Evolutionary conservation across 2,888 invertebrate genomes (phyloP), one percentile per base, ranked within the genome.

Genomic region (Gari tellinella): DNA sequence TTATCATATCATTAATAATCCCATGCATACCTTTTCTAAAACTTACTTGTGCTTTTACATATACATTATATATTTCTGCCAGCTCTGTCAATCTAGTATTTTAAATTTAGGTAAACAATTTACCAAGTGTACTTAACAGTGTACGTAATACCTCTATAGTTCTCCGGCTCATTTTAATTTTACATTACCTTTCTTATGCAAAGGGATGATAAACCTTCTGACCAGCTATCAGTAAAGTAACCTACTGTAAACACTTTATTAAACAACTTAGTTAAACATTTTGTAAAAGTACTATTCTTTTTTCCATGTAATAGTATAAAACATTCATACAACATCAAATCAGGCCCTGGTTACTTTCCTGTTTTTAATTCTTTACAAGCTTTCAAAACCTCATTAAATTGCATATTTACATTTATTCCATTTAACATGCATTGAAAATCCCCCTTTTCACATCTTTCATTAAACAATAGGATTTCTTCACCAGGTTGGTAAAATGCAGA

Each of bases 351-450:
- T 43, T 4, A 19, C 14, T 43, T 43, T 14, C 43, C 43, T 17
- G 43, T 17, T n/a, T 43, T 19, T n/a, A 43, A 19, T 43, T 43
- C 43, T 14, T 43, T 17, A 14, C 43, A 43, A 43, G 43, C 15
- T 14, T 43, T 43, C 14, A 43, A 17, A n/a, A 43, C 43, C 19
- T 43, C 43, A 43, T 43, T 43, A 8, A 43, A 5, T 43, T 43
- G 43, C 4, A 43, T 17, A 43, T 19, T 43, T 8, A 43, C 43
- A 43, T 43, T 17, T 8, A 43, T 4, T 43, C 14, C 19, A 43
- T 43, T 19, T 8, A 43, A 43, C 43, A 43, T 43, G 19, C 43
- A 43, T 19, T 43, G 43, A 19, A 43, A 43, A 8, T 43, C 43
- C 14, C 43, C 43, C 14, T 43, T 43, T 19, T 17, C n/a, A 43